Evolutionary conservation across 2,113 vertebrate genomes (phyloP).

Genomic region (Seriola aureovittata): DNA sequence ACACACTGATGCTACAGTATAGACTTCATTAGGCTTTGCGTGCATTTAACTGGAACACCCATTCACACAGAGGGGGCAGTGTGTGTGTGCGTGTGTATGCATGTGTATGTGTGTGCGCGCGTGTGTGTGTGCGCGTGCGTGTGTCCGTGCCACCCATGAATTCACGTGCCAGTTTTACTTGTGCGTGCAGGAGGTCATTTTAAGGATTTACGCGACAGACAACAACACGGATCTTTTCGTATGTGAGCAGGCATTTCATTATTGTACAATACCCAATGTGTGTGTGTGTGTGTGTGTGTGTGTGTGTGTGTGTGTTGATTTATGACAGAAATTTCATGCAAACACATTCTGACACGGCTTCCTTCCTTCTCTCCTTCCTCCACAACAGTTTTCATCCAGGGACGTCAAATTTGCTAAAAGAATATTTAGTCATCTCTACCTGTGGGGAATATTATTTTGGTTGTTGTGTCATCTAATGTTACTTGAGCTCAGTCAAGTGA

Average conservation of each 20-base stretch:
- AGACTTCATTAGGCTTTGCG: constrained; percentile 57
- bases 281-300: background rate
- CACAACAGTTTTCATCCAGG: constrained; percentile 23
- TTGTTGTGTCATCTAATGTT: constrained; percentile 33
- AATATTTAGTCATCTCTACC: constrained; percentile 46
- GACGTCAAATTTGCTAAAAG: constrained; percentile 55
- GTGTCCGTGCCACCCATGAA: constrained; percentile 13
- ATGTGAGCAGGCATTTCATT: constrained; percentile 7
- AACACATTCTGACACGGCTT: constrained; percentile 61
- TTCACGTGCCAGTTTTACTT: constrained; percentile 35
- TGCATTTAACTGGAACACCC: constrained; percentile 45
- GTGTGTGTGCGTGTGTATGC: background rate
- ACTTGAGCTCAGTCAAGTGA: constrained; percentile 57
- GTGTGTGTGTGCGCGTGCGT: constrained; percentile 10
- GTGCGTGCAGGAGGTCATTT: constrained; percentile 49
- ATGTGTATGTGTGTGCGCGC: constrained; percentile 9
- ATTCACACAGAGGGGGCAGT: constrained; percentile 19
- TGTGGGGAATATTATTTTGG: constrained; percentile 46
- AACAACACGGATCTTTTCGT: background rate
- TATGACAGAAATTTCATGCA: constrained; percentile 34
- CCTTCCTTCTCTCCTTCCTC: constrained; percentile 24
- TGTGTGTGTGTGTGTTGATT: constrained; percentile 24
- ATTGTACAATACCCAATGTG: background rate
- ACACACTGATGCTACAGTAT: constrained; percentile 41
- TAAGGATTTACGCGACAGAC: constrained; percentile 40